phyloP scores from a whole-genome alignment of 1,140 invertebrate genomes.

The Drosophila mayri region DNA sequence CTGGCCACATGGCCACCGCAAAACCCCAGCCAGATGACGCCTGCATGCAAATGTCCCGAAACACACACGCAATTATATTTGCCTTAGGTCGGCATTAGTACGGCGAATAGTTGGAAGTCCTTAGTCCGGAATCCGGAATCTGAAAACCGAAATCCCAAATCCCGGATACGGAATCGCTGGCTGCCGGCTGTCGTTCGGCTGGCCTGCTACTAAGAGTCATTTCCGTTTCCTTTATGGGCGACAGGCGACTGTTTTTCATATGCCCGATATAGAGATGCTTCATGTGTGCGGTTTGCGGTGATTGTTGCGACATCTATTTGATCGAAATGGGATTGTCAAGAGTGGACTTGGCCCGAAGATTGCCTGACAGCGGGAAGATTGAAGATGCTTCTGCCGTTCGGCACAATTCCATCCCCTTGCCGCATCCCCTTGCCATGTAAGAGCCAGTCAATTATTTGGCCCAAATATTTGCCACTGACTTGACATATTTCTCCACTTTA shows the following conservation, averaged over 20 bases:
- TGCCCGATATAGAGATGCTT: conserved; percentile 33
- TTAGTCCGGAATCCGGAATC: conserved; percentile 16
- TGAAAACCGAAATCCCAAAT: conserved; percentile 37
- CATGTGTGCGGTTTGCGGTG: conserved; percentile 72
- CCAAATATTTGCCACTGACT: conserved; percentile 54
- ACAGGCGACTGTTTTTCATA: conserved; percentile 66
- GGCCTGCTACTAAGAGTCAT: conserved; percentile 75
- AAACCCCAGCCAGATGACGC: conserved; percentile 73
- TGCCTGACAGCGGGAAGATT: conserved; percentile 38
- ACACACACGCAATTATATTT: conserved; percentile 79
- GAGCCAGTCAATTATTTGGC: conserved; percentile 54
- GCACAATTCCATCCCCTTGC: background rate
- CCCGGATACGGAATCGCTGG: conserved; percentile 31
- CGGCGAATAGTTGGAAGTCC: conserved; percentile 15
- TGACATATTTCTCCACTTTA: conserved; percentile 50
- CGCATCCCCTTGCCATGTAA: conserved; percentile 5
- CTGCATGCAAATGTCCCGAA: conserved; percentile 80
- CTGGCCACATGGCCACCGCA: conserved; percentile 63
- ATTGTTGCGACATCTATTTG: conserved; percentile 63
- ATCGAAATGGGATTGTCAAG: conserved; percentile 56
- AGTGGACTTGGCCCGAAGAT: conserved; percentile 34
- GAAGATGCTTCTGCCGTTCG: conserved; percentile 22
- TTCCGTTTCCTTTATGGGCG: conserved; percentile 71
- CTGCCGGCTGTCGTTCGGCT: conserved; percentile 35
- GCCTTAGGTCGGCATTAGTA: conserved; percentile 82